Conservation (phyloP, 2,888 invertebrate genomes). For the Colostygia pectinataria region DNA sequence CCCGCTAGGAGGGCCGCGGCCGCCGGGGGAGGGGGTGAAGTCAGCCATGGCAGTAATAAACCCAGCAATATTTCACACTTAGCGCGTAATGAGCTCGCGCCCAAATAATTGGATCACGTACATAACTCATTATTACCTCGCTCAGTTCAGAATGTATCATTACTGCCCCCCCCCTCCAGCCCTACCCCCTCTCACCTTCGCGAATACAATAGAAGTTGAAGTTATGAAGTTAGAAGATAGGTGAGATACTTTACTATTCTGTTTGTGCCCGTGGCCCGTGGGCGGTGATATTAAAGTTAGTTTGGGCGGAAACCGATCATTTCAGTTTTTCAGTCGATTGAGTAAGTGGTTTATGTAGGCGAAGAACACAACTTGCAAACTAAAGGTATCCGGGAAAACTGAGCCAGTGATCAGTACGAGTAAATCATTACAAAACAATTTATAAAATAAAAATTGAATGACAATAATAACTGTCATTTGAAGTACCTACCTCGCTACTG, state of each 20-base stretch:
- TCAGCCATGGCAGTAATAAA: constrained; percentile 77
- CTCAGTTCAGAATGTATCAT: constrained; percentile 80
- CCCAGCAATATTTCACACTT: constrained; percentile 83
- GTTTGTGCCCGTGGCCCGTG: constrained; percentile 23
- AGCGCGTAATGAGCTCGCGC: constrained; percentile 83
- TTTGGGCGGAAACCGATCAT: constrained; percentile 24
- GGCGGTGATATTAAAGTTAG: constrained; percentile 21
- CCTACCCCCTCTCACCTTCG: constrained; percentile 29
- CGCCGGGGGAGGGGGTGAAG: constrained; percentile 41
- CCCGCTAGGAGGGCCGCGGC: constrained; percentile 13
- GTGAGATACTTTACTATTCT: constrained; percentile 30
- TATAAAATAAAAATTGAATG: no score
- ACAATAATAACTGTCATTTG: no score
- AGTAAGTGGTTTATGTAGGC: background rate
- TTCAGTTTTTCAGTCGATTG: constrained; percentile 14
- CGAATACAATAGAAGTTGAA: constrained; percentile 30
- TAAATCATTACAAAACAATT: no score
- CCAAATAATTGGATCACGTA: constrained; percentile 85
- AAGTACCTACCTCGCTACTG: no score
- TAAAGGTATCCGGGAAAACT: no score
- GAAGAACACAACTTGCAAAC: background rate
- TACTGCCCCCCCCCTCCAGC: constrained; percentile 44
- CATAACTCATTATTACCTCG: constrained; percentile 84
- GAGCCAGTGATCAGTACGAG: no score
- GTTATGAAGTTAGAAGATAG: constrained; percentile 44